Evolutionary conservation across 2,113 vertebrate genomes (phyloP).

Genomic region (Eclectus roratus): DNA sequence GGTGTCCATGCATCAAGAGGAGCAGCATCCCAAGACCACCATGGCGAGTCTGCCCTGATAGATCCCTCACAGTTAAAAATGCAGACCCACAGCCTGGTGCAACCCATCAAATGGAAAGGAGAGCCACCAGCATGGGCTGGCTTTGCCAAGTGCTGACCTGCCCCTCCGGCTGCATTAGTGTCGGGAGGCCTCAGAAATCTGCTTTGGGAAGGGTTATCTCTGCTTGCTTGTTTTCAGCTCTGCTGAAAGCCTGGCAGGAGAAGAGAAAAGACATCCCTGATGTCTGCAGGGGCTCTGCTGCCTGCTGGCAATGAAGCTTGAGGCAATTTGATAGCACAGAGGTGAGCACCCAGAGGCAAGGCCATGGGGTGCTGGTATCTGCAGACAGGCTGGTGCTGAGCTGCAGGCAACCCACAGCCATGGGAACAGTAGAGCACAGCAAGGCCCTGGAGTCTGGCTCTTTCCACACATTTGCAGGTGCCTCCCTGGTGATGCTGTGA

Average conservation of each 20-base stretch:
- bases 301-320: background rate
- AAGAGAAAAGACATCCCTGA: background rate
- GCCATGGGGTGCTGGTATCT: background rate
- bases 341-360: background rate
- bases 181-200: background rate
- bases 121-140: background rate
- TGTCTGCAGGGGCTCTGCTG: background rate
- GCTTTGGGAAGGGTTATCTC: background rate
- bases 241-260: background rate
- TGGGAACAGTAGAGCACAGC: background rate
- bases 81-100: background rate
- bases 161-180: background rate
- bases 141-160: background rate
- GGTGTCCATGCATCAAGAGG: background rate
- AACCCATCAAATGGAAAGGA: background rate
- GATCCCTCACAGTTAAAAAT: background rate
- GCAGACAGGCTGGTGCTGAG: background rate
- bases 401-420: background rate
- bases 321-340: background rate
- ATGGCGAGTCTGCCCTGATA: accelerated
- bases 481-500: background rate
- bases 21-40: background rate
- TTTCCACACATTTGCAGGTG: background rate
- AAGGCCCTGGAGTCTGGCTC: background rate
- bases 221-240: background rate